Evolutionary conservation across 2,888 invertebrate genomes (phyloP).

Genomic region (Mamestra brassicae): DNA sequence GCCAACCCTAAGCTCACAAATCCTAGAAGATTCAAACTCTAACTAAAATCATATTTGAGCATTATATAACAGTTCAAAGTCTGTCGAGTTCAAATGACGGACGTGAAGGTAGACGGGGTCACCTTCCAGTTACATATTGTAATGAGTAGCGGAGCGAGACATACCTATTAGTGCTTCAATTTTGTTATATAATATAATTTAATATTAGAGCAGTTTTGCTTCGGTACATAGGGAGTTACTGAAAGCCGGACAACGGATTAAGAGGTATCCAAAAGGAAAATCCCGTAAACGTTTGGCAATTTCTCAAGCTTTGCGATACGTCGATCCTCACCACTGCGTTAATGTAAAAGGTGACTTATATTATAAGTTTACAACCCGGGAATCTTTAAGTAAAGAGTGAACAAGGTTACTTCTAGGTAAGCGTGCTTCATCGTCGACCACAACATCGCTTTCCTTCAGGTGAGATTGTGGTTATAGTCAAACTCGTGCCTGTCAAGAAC

Average conservation of each 20-base stretch:
- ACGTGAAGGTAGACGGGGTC: slow-evolving; percentile 71
- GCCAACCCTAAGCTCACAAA: slow-evolving; percentile 10
- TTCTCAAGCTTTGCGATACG: no score
- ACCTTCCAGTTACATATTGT: slow-evolving; percentile 69
- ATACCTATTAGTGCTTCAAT: slow-evolving; percentile 36
- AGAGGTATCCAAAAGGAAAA: background rate
- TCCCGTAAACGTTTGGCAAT: background rate
- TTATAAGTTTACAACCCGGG: no score
- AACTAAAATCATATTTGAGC: slow-evolving; percentile 34
- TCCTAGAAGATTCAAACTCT: slow-evolving; percentile 8
- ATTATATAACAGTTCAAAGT: slow-evolving; percentile 49
- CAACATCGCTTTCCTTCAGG: no score
- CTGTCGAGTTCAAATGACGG: slow-evolving; percentile 64
- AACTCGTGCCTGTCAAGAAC: background rate
- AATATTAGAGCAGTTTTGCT: slow-evolving; percentile 1
- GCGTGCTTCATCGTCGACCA: no score
- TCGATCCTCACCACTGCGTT: no score
- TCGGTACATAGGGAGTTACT: background rate
- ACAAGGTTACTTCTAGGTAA: no score
- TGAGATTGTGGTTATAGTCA: no score
- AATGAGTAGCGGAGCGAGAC: slow-evolving; percentile 51
- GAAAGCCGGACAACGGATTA: background rate
- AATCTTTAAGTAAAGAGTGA: no score
- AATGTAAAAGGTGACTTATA: no score
- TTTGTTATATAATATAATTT: slow-evolving; percentile 17